Percentiles rank a stretch among this genome's conserved stretches.
phyloP scores from a whole-genome alignment of 1,140 invertebrate species.

The Nephotettix cincticeps region DNA sequence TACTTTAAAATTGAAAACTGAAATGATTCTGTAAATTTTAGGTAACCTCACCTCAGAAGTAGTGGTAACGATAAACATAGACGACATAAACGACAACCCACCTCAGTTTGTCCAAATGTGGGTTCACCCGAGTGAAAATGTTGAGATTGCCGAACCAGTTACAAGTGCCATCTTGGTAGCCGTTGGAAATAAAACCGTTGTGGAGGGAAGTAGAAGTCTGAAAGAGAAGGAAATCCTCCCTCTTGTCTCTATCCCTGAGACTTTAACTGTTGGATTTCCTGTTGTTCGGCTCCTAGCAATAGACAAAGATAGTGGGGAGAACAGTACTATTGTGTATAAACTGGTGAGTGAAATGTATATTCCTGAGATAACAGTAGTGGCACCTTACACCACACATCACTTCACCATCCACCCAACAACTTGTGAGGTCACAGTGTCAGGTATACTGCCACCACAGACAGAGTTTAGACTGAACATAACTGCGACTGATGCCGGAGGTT shows the following conservation, averaged over 20 bases:
- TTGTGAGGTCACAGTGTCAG: conserved; percentile 75
- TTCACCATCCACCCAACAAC: conserved; percentile 71
- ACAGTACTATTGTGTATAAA: conserved; percentile 74
- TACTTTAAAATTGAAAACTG: too few species aligned
- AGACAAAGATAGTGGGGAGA: conserved; percentile 76
- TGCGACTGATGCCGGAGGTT: conserved; percentile 70
- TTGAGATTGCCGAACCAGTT: conserved; percentile 55
- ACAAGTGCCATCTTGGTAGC: conserved; percentile 26
- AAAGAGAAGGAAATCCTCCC: conserved; percentile 48
- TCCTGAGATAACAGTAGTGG: conserved; percentile 48
- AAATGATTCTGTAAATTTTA: conserved; percentile 37
- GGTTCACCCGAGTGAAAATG: conserved; percentile 61
- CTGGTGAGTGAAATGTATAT: conserved; percentile 64
- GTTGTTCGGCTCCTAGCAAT: conserved; percentile 77
- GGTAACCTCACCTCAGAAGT: conserved; percentile 71
- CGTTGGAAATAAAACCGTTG: conserved; percentile 36
- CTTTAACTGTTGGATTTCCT: conserved; percentile 66
- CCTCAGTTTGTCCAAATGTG: conserved; percentile 68
- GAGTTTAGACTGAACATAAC: conserved; percentile 76
- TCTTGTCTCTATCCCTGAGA: conserved; percentile 72
- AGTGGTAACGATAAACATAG: conserved; percentile 65
- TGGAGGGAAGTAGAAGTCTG: conserved; percentile 10
- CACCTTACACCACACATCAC: conserved; percentile 53
- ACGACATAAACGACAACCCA: conserved; percentile 83
- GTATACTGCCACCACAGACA: conserved; percentile 70